phyloP scores from a whole-genome alignment of 2,888 invertebrate genomes.

The Brachylomia viminalis region DNA sequence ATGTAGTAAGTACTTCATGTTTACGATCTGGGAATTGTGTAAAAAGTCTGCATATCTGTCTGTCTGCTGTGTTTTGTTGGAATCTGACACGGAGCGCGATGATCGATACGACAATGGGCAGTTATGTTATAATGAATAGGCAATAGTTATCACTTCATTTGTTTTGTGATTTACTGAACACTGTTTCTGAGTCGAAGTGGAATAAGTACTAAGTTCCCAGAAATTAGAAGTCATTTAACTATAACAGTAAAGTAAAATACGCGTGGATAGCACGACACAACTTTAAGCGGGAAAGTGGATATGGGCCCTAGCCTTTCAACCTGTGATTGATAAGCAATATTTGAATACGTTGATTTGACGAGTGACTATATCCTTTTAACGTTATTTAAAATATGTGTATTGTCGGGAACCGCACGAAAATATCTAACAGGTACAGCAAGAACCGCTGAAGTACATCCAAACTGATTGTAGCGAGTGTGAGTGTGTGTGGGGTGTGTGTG shows the following conservation, averaged over 20 bases:
- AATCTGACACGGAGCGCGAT: conserved; percentile 34
- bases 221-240: background rate
- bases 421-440: background rate
- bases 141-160: conserved; percentile 40
- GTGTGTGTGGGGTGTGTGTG: conserved; percentile 38
- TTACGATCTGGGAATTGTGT: conserved; percentile 62
- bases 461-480: conserved; percentile 53
- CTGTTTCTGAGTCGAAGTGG: conserved; percentile 1
- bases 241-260: background rate
- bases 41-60: conserved; percentile 35
- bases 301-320: background rate
- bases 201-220: background rate
- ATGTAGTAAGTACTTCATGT: conserved; percentile 39
- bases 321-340: background rate
- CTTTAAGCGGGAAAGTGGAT: background rate
- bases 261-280: background rate
- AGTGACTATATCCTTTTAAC: background rate
- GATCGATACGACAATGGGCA: conserved; percentile 35
- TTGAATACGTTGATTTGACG: background rate
- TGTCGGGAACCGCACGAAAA: background rate
- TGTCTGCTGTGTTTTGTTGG: conserved; percentile 23
- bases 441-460: conserved; percentile 39
- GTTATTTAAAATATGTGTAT: background rate
- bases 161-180: conserved; percentile 32
- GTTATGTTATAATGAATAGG: conserved; percentile 25